Evolutionary conservation across 2,888 invertebrate genomes (phyloP).

Genomic region (Drosophila cracens): DNA sequence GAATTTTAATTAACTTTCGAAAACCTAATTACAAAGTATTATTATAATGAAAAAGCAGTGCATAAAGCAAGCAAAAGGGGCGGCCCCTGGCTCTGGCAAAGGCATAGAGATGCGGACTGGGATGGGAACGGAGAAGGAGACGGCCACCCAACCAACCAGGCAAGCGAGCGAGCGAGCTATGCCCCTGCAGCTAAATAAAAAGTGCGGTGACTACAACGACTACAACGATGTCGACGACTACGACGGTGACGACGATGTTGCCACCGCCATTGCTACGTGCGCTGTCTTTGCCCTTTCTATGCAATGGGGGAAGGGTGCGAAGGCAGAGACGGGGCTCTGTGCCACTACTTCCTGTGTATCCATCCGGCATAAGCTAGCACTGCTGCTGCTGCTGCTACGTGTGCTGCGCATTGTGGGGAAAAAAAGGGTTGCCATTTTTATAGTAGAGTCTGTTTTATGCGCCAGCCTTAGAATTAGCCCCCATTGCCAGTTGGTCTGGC

Average conservation of each 20-base stretch:
- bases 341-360: conserved; percentile 76
- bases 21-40: conserved; percentile 85
- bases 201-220: conserved; percentile 58
- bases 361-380: conserved; percentile 73
- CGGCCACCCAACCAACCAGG: conserved; percentile 36
- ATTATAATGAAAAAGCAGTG: conserved; percentile 84
- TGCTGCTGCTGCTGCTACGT: conserved; percentile 31
- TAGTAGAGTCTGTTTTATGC: conserved; percentile 56
- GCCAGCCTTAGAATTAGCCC: conserved; percentile 6
- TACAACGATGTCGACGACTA: conserved; percentile 24
- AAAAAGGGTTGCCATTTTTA: conserved; percentile 76
- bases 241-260: conserved; percentile 29
- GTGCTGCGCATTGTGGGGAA: conserved; percentile 30
- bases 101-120: conserved; percentile 2
- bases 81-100: conserved; percentile 26
- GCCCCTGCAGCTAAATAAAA: conserved; percentile 72
- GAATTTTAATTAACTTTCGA: conserved; percentile 85
- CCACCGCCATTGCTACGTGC: conserved; percentile 63
- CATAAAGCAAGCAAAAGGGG: conserved; percentile 69
- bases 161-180: conserved; percentile 47
- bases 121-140: conserved; percentile 3
- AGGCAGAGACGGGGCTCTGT: conserved; percentile 36
- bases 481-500: conserved; percentile 31
- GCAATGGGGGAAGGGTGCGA: conserved; percentile 10
- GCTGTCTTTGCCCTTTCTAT: conserved; percentile 64